A percentile compares a stretch with the other conserved stretches of the same genome.
Evolutionary conservation across 2,888 invertebrate species (phyloP).

Genomic region (Agrochola lychnidis): DNA sequence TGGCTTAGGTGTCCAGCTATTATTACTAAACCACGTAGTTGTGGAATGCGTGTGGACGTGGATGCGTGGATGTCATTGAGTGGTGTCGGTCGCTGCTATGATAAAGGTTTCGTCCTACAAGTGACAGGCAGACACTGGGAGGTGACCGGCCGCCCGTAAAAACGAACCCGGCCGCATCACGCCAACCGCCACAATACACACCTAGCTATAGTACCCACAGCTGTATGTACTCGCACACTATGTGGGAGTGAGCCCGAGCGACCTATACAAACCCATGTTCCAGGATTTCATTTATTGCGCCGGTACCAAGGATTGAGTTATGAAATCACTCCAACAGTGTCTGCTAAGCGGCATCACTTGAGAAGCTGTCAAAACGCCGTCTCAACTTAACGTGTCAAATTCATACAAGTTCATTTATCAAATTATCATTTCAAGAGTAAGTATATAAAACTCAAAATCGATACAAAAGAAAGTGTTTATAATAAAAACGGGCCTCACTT

Average conservation of each 20-base stretch:
- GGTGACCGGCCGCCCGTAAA: constrained; percentile 68
- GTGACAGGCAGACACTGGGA: constrained; percentile 66
- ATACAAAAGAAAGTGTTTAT: constrained; percentile 11
- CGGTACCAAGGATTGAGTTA: constrained; percentile 16
- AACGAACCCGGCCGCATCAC: constrained; percentile 65
- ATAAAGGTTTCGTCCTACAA: constrained; percentile 67
- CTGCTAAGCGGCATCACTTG: not conserved
- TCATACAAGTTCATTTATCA: constrained; percentile 8
- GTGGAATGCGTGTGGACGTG: constrained; percentile 30
- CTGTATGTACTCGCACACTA: constrained; percentile 46
- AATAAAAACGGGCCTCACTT: not conserved
- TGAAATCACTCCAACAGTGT: constrained; percentile 17
- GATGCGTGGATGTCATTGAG: constrained; percentile 58
- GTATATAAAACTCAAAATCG: constrained; percentile 16
- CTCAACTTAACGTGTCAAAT: not conserved
- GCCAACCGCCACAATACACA: constrained; percentile 47
- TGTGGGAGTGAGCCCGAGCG: constrained; percentile 53
- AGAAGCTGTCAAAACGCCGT: constrained; percentile 10
- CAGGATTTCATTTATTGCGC: constrained; percentile 51
- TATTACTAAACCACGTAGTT: constrained; percentile 23
- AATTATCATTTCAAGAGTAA: constrained; percentile 4
- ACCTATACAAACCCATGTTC: constrained; percentile 38
- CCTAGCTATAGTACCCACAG: constrained; percentile 30
- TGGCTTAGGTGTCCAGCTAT: constrained; percentile 34
- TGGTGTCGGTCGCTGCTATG: constrained; percentile 64